phyloP scores from a whole-genome alignment of 2,113 vertebrate genomes.

The Corynorhinus townsendii region DNA sequence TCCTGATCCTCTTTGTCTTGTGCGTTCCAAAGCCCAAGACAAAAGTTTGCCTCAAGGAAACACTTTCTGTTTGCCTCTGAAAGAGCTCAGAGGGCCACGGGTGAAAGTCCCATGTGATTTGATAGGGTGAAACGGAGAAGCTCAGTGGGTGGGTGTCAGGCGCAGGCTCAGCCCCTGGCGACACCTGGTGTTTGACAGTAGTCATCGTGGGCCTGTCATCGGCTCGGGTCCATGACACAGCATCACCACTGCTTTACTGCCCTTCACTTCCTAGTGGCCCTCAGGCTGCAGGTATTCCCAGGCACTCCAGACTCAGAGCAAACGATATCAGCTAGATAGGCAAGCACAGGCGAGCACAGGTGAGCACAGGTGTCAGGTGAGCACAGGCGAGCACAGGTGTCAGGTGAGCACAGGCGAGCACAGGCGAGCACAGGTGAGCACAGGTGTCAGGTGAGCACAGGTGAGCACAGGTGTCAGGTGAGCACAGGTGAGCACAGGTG shows the following conservation, averaged over 20 bases:
- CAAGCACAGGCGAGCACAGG: fast-evolving
- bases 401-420: neutral
- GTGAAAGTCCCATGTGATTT: neutral
- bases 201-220: fast-evolving
- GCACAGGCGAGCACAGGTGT: neutral
- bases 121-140: neutral
- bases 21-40: slow-evolving; percentile 48
- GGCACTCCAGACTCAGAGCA: neutral
- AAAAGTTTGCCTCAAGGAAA: slow-evolving; percentile 63
- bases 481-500: too few species aligned
- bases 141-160: fast-evolving
- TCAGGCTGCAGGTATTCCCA: neutral
- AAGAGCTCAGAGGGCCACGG: neutral
- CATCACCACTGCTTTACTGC: fast-evolving
- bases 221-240: fast-evolving
- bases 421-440: neutral
- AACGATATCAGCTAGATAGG: neutral
- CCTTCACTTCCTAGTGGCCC: fast-evolving
- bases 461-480: neutral
- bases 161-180: neutral
- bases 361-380: neutral
- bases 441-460: neutral
- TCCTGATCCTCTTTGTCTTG: slow-evolving; percentile 52
- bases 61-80: slow-evolving; percentile 49
- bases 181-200: fast-evolving